Conservation (phyloP, 2,113 vertebrate genomes). For the Salvator merianae region DNA sequence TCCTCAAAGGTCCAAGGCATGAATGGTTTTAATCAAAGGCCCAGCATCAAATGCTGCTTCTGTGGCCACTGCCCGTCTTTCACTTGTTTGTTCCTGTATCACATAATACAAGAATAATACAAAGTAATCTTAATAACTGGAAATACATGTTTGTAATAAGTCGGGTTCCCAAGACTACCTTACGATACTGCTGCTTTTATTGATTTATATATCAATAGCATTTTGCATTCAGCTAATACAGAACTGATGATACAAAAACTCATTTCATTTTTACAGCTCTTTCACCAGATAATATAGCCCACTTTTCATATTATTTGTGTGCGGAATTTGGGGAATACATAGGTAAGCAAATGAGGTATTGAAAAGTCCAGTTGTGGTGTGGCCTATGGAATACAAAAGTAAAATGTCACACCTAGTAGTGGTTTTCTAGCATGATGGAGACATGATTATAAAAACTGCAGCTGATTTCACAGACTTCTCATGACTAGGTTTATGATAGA, state of each 20-base stretch:
- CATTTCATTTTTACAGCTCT: slow-evolving; percentile 50
- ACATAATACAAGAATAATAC: slow-evolving; percentile 56
- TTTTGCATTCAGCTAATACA: slow-evolving; percentile 61
- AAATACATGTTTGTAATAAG: slow-evolving; percentile 61
- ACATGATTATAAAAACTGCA: slow-evolving; percentile 25
- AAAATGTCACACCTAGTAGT: slow-evolving; percentile 39
- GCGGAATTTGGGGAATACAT: slow-evolving; percentile 53
- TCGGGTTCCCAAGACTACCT: slow-evolving; percentile 47
- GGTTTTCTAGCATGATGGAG: slow-evolving; percentile 34
- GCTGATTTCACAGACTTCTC: too few species aligned
- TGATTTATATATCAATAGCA: slow-evolving; percentile 66
- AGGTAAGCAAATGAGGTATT: slow-evolving; percentile 50
- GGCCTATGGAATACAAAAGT: slow-evolving; percentile 24
- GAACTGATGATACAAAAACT: slow-evolving; percentile 60
- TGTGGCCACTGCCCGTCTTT: too few species aligned
- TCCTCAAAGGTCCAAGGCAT: too few species aligned
- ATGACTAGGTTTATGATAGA: too few species aligned
- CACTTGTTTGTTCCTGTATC: slow-evolving; percentile 26
- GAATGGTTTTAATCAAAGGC: too few species aligned
- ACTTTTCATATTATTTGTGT: slow-evolving; percentile 63
- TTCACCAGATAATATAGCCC: slow-evolving; percentile 58
- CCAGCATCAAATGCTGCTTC: too few species aligned
- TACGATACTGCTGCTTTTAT: slow-evolving; percentile 55
- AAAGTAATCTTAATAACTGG: slow-evolving; percentile 52
- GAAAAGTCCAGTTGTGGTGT: slow-evolving; percentile 38